These are phyloP conservation scores for Siderastrea radians DNA, from an alignment of 92 coral and sea anemone species.

Conservation along the genomic window DNA sequence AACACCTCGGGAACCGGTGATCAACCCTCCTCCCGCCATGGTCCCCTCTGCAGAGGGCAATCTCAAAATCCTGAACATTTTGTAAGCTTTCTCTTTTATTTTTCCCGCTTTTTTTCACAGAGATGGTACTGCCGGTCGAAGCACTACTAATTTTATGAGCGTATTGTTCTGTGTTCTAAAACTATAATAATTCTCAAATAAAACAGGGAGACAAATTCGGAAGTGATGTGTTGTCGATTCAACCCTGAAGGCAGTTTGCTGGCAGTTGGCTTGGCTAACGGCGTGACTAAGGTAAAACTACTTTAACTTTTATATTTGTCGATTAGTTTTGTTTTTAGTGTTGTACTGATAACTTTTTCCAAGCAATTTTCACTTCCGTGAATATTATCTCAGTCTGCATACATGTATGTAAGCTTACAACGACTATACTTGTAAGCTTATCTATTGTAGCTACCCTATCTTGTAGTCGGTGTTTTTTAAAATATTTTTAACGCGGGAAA, in stretches of 20 bases:
- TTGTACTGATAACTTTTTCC: not conserved
- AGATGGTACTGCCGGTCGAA: not conserved
- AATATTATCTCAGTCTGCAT: not conserved
- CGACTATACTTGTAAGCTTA: too few relatives aligned
- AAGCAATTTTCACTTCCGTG: not conserved
- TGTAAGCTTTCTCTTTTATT: constrained; percentile 55
- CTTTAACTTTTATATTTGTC: not conserved
- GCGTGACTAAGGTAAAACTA: constrained; percentile 82
- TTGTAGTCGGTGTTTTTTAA: too few relatives aligned
- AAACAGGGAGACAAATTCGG: constrained; percentile 90
- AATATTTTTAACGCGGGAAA: not conserved
- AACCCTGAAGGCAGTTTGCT: constrained; percentile 88
- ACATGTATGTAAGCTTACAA: not conserved
- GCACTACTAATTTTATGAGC: not conserved
- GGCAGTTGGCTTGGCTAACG: constrained; percentile 94
- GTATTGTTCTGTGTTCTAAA: constrained; percentile 3
- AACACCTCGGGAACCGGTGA: constrained; percentile 77
- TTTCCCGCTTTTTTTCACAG: not conserved
- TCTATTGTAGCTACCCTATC: too few relatives aligned
- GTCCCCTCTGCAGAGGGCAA: constrained; percentile 88
- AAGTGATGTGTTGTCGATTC: constrained; percentile 99
- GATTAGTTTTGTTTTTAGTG: not conserved
- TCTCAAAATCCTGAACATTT: constrained; percentile 71
- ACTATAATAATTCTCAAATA: not conserved
- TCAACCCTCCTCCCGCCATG: constrained; percentile 46